These are phyloP conservation scores for Urocyon cinereoargenteus DNA, from an alignment of 2,797 vertebrate species.

Conservation along the genomic window DNA sequence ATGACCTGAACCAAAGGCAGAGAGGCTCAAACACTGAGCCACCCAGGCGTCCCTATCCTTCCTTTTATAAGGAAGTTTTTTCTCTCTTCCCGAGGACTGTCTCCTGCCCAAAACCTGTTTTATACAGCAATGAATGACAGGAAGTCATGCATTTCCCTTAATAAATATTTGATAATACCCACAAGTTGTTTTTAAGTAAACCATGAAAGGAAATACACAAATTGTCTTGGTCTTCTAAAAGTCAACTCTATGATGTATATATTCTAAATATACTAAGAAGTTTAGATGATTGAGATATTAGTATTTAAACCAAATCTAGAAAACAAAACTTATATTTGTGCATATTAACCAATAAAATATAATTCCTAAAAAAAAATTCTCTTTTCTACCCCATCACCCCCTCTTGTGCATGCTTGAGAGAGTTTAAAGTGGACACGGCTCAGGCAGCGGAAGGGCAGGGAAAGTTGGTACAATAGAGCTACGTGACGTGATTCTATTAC, in stretches of 20 bases:
- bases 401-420: conserved; percentile 78
- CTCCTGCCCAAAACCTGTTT: conserved; percentile 66
- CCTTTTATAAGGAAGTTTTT: conserved; percentile 63
- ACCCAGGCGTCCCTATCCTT: too few species aligned
- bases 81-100: conserved; percentile 50
- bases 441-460: conserved; percentile 77
- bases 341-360: conserved; percentile 28
- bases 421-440: conserved; percentile 69
- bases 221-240: conserved; percentile 6
- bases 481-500: conserved; percentile 85
- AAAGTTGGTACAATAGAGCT: conserved; percentile 76
- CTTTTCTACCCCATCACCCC: conserved; percentile 12
- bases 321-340: conserved; percentile 8
- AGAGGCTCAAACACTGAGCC: too few species aligned
- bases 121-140: conserved; percentile 55
- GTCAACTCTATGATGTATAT: background rate
- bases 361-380: background rate
- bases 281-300: background rate
- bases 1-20: too few species aligned
- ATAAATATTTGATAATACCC: conserved; percentile 50
- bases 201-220: background rate
- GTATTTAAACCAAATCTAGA: conserved; percentile 4
- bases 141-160: conserved; percentile 61
- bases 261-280: conserved; percentile 44
- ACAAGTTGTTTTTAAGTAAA: conserved; percentile 49